Evolutionary conservation across 1,140 invertebrate genomes (phyloP).

Genomic region (Drosophila subobscura): DNA sequence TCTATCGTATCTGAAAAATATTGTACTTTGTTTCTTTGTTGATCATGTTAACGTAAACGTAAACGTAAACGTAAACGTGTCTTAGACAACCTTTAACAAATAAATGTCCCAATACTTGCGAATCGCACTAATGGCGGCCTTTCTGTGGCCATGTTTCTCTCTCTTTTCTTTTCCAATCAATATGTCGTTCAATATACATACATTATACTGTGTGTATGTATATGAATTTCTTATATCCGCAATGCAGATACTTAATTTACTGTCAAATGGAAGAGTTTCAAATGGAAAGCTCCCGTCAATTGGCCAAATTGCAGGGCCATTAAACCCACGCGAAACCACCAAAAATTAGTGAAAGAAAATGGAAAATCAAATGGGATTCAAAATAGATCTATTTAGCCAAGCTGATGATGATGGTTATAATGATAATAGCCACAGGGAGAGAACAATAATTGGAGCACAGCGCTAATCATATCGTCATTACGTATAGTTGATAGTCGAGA

Average conservation of each 20-base stretch:
- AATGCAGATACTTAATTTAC: conserved; percentile 90
- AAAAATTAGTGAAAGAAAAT: conserved; percentile 16
- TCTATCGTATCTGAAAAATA: conserved; percentile 35
- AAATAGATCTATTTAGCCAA: conserved; percentile 57
- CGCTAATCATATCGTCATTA: conserved; percentile 65
- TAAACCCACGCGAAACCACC: conserved; percentile 47
- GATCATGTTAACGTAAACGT: conserved; percentile 48
- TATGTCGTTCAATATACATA: conserved; percentile 39
- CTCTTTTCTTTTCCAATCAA: conserved; percentile 59
- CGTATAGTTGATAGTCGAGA: conserved; percentile 37
- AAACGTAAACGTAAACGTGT: conserved; percentile 39
- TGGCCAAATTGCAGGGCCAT: conserved; percentile 78
- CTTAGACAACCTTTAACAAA: conserved; percentile 21
- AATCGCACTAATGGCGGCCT: conserved; percentile 73
- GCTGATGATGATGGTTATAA: conserved; percentile 46
- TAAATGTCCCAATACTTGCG: conserved; percentile 17
- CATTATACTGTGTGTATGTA: not conserved
- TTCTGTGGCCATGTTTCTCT: conserved; percentile 44
- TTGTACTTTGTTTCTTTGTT: conserved; percentile 42
- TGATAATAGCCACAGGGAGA: conserved; percentile 71
- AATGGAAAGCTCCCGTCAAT: conserved; percentile 85
- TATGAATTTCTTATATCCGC: conserved; percentile 37
- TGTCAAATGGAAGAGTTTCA: conserved; percentile 91
- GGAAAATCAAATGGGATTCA: conserved; percentile 46
- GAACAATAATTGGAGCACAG: conserved; percentile 81